phyloP scores from a whole-genome alignment of 2,888 invertebrate species.

The Aelia acuminata region DNA sequence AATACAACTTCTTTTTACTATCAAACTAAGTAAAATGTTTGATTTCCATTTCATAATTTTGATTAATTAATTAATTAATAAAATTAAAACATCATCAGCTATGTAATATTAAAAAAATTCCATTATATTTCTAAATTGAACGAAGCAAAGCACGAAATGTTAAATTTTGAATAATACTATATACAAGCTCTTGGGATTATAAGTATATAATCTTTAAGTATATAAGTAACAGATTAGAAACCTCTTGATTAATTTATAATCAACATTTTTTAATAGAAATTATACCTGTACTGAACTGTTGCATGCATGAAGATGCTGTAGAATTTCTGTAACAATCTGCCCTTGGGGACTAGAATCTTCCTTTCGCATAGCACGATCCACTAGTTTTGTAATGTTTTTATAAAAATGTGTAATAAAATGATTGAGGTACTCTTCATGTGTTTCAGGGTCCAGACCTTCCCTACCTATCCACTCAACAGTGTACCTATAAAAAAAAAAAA shows the following conservation, averaged over 20 bases:
- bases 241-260: too few species aligned
- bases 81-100: too few species aligned
- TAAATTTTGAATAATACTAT: too few species aligned
- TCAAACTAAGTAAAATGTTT: too few species aligned
- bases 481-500: conserved; percentile 74
- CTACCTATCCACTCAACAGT: conserved; percentile 98
- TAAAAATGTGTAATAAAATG: conserved; percentile 96
- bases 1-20: not conserved
- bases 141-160: too few species aligned
- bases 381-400: conserved; percentile 90
- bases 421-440: conserved; percentile 93
- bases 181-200: too few species aligned
- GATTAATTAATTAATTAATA: not conserved
- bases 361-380: conserved; percentile 95
- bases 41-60: not conserved
- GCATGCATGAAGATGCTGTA: conserved; percentile 96
- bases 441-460: conserved; percentile 92
- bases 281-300: conserved; percentile 88
- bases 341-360: conserved; percentile 95
- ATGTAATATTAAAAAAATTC: too few species aligned
- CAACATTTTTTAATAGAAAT: not conserved
- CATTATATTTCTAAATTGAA: too few species aligned
- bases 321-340: conserved; percentile 92
- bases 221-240: too few species aligned
- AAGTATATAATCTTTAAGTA: too few species aligned